Percentiles rank a stretch among this genome's conserved stretches.
Evolutionary conservation across 2,888 invertebrate species (phyloP).

Genomic region (Mamestra brassicae): DNA sequence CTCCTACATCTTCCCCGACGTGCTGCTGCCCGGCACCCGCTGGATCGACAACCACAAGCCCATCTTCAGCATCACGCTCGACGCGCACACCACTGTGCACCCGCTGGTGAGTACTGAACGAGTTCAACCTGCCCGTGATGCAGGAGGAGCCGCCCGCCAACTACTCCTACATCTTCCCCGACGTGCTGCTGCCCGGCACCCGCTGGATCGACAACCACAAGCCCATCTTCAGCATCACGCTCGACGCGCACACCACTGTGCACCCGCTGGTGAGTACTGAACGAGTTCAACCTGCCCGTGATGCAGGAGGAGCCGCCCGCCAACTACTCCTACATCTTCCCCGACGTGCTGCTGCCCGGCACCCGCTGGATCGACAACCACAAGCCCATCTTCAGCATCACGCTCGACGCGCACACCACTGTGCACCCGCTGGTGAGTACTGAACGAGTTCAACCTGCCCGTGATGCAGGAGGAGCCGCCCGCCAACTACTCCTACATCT

Average conservation of each 20-base stretch:
- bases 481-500: too few relatives aligned
- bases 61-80: slow-evolving; percentile 95
- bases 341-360: too few relatives aligned
- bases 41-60: slow-evolving; percentile 99
- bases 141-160: slow-evolving; percentile 95
- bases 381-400: too few relatives aligned
- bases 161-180: slow-evolving; percentile 96
- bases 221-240: slow-evolving; percentile 95
- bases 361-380: too few relatives aligned
- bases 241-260: slow-evolving; percentile 96
- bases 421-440: too few relatives aligned
- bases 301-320: too few relatives aligned
- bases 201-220: slow-evolving; percentile 99
- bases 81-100: slow-evolving; percentile 97
- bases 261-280: slow-evolving; percentile 93
- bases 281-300: too few relatives aligned
- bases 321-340: too few relatives aligned
- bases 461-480: too few relatives aligned
- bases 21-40: slow-evolving; percentile 96
- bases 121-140: slow-evolving; percentile 59
- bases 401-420: too few relatives aligned
- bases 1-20: slow-evolving; percentile 96
- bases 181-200: slow-evolving; percentile 97
- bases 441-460: too few relatives aligned
- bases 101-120: slow-evolving; percentile 90